Evolutionary conservation across 2,113 vertebrate genomes (phyloP).

Genomic region (Hucho hucho): DNA sequence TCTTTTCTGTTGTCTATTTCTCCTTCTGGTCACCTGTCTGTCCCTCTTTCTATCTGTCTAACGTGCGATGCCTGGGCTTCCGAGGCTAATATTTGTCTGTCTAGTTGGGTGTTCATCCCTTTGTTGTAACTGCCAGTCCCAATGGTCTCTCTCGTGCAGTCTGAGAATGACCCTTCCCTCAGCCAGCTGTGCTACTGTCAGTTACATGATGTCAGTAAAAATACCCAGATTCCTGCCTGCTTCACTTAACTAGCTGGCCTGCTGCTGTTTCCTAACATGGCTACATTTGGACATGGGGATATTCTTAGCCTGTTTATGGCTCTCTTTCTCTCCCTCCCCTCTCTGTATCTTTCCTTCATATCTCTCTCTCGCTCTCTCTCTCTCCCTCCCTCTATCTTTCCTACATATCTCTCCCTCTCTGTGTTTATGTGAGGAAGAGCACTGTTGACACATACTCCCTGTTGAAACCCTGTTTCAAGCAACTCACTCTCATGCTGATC

Average conservation of each 20-base stretch:
- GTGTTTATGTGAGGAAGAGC: background rate
- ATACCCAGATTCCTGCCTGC: background rate
- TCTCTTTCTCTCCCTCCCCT: constrained; percentile 4
- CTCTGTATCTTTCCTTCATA: constrained; percentile 38
- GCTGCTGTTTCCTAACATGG: background rate
- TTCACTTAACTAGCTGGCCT: background rate
- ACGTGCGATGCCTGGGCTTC: too few relatives aligned
- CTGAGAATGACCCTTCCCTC: background rate
- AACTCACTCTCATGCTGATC: too few relatives aligned
- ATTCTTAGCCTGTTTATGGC: background rate
- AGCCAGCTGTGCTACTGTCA: background rate
- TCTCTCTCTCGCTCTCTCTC: constrained; percentile 32
- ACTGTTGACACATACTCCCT: background rate
- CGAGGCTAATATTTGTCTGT: background rate
- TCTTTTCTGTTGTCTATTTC: constrained; percentile 22
- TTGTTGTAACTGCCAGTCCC: too few relatives aligned
- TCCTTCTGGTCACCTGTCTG: background rate
- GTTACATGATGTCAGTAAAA: too few relatives aligned
- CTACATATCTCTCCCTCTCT: background rate
- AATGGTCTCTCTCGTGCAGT: background rate
- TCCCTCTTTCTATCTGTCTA: background rate
- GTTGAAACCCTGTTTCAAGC: background rate
- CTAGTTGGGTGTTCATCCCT: background rate
- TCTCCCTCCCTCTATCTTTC: too few relatives aligned
- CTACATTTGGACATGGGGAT: constrained; percentile 4